A percentile compares a stretch with the other conserved stretches of the same genome.
Evolutionary conservation across 2,113 vertebrate genomes (phyloP).

Genomic region (Phaethornis superciliosus): DNA sequence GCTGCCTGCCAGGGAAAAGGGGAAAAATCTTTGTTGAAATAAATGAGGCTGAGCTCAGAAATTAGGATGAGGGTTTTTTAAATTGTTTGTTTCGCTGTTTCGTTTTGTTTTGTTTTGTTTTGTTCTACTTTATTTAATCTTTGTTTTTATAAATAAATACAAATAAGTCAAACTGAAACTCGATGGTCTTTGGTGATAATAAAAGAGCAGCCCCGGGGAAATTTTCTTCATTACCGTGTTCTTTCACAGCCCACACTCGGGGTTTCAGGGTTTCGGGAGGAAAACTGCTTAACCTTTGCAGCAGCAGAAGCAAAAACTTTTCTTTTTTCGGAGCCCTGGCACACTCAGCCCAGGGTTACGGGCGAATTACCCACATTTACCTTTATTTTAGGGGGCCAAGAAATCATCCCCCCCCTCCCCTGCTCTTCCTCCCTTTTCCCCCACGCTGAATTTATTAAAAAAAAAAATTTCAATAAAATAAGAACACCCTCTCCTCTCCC

Average conservation of each 20-base stretch:
- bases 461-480: too few species aligned
- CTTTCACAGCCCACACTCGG: slow-evolving; percentile 95
- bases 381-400: slow-evolving; percentile 45
- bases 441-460: too few species aligned
- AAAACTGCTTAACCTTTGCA: slow-evolving; percentile 97
- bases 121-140: slow-evolving; percentile 85
- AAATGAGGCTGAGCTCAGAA: slow-evolving; percentile 46
- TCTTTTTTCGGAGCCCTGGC: slow-evolving; percentile 55
- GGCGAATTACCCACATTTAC: slow-evolving; percentile 51
- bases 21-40: slow-evolving; percentile 10
- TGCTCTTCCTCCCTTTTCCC: neutral
- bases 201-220: slow-evolving; percentile 92
- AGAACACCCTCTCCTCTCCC: too few species aligned
- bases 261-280: slow-evolving; percentile 92
- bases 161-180: slow-evolving; percentile 98
- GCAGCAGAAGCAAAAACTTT: slow-evolving; percentile 77
- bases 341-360: neutral
- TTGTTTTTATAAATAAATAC: slow-evolving; percentile 99
- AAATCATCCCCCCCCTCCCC: neutral
- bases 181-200: slow-evolving; percentile 97
- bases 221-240: slow-evolving; percentile 95
- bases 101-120: slow-evolving; percentile 66
- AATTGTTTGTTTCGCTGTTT: too few species aligned
- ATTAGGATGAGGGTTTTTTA: slow-evolving; percentile 10
- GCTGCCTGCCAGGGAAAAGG: neutral